Conservation (phyloP, 2,888 invertebrate genomes). For the Siphonodentalium dalli region DNA sequence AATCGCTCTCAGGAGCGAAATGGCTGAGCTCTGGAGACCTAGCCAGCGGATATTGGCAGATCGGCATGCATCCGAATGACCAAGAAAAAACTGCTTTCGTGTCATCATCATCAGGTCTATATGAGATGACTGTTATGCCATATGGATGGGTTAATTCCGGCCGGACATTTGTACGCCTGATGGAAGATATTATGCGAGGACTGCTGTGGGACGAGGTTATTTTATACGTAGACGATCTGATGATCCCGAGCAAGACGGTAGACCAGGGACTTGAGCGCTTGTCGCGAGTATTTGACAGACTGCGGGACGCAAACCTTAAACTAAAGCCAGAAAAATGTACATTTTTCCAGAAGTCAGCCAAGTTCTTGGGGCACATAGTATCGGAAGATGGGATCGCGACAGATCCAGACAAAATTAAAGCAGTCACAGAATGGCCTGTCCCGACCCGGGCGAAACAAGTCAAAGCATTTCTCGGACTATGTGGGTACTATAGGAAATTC, state of each 20-base stretch:
- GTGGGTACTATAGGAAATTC: slow-evolving; percentile 33
- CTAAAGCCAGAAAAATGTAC: slow-evolving; percentile 24
- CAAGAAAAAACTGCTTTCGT: slow-evolving; percentile 29
- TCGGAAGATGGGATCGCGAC: slow-evolving; percentile 19
- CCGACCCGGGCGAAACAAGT: slow-evolving; percentile 23
- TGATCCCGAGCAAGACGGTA: neutral
- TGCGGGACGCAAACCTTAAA: neutral
- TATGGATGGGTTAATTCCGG: slow-evolving; percentile 30
- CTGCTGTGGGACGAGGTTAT: slow-evolving; percentile 28
- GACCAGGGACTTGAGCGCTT: neutral
- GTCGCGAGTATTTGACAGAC: neutral
- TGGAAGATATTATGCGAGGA: slow-evolving; percentile 28
- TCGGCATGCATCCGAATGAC: slow-evolving; percentile 17
- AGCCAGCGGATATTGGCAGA: slow-evolving; percentile 30
- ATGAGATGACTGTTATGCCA: slow-evolving; percentile 26
- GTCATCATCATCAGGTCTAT: slow-evolving; percentile 13
- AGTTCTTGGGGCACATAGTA: slow-evolving; percentile 35
- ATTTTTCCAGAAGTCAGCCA: slow-evolving; percentile 22
- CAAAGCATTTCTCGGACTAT: slow-evolving; percentile 27
- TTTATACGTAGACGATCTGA: neutral
- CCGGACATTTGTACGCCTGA: slow-evolving; percentile 29
- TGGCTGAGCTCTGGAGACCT: slow-evolving; percentile 28
- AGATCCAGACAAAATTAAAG: slow-evolving; percentile 25
- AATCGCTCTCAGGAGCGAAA: slow-evolving; percentile 22
- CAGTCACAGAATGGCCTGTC: slow-evolving; percentile 22